Evolutionary conservation across 2,888 invertebrate genomes (phyloP), one percentile per base, ranked within the genome.

Genomic region (Kryphioiulus occultus): DNA sequence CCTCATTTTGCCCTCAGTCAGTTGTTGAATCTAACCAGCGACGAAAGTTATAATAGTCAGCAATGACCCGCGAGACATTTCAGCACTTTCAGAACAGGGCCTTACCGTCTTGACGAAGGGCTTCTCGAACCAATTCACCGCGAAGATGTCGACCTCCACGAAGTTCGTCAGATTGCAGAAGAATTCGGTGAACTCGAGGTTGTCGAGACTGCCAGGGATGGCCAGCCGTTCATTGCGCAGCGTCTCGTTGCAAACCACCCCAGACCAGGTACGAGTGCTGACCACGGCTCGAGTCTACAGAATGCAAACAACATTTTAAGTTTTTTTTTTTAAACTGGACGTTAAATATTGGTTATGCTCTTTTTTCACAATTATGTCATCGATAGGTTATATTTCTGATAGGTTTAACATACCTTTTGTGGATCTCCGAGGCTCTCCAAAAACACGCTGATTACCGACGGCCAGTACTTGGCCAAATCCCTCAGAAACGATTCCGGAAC

Each of bases 111-210:
- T 88, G 35, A 88, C 85, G 68, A 85, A 59, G n/a, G 85, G 85
- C 32, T 86, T 88, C 59, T 88, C 88, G 39, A 35, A 85, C 88
- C 88, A 88, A 32, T 85, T 86, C 19, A 86, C 85, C 2, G 68
- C 35, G n/a, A 88, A 35, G 32, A 88, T 88, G n/a, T 88, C 26
- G n/a, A 42, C 47, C 42, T 88, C 85, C n/a, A 86, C 35, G 86
- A 59, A 88, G 1, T 32, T 22, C 12, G 88, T 86, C 1, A 88
- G 30, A 32, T 47, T 59, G 68, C 88, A 88, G 17, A 88, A 59
- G 32, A 88, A 88, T 22, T 68, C 22, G 30, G 26, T 85, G 78
- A 88, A 88, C 7, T 88, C 26, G 32, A 22, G 12, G 4, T 22
- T 39, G n/a, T 86, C 19, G 19, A 86, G 5, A 7, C 47, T 44